Conservation (phyloP, 1,140 invertebrate genomes). For the Melitaea cinxia region DNA sequence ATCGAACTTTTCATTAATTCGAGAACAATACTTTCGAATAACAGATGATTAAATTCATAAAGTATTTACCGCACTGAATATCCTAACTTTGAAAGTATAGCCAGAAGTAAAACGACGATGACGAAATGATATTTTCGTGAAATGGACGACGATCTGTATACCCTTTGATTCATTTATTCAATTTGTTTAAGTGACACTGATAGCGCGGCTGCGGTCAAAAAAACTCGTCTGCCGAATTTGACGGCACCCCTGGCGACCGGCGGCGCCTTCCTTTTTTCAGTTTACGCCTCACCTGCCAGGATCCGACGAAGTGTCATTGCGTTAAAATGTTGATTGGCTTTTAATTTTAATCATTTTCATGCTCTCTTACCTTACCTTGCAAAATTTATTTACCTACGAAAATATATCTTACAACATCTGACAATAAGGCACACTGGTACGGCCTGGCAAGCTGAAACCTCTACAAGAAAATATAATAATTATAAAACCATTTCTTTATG, state of each 20-base stretch:
- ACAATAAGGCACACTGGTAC: too few species aligned
- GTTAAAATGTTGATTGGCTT: slow-evolving; percentile 67
- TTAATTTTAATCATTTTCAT: slow-evolving; percentile 51
- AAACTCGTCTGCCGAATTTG: slow-evolving; percentile 76
- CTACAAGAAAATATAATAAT: background rate
- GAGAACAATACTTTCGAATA: slow-evolving; percentile 2
- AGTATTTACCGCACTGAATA: background rate
- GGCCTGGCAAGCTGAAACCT: too few species aligned
- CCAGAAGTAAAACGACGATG: slow-evolving; percentile 8
- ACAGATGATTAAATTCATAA: background rate
- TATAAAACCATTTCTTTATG: slow-evolving; percentile 4
- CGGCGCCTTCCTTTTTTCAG: slow-evolving; percentile 70
- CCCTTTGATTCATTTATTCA: slow-evolving; percentile 75
- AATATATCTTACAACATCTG: background rate
- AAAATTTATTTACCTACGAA: background rate
- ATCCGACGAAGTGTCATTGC: slow-evolving; percentile 51
- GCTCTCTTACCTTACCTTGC: background rate
- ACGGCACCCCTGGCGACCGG: slow-evolving; percentile 59
- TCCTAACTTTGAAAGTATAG: background rate
- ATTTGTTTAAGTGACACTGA: slow-evolving; percentile 82
- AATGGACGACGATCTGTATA: slow-evolving; percentile 29
- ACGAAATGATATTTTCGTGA: slow-evolving; percentile 23
- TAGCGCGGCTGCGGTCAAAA: slow-evolving; percentile 69
- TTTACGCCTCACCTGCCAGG: slow-evolving; percentile 66
- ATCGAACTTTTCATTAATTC: slow-evolving; percentile 66